These are phyloP conservation scores for Habropoda laboriosa DNA, from an alignment of 1,140 invertebrate species.

Conservation along the genomic window DNA sequence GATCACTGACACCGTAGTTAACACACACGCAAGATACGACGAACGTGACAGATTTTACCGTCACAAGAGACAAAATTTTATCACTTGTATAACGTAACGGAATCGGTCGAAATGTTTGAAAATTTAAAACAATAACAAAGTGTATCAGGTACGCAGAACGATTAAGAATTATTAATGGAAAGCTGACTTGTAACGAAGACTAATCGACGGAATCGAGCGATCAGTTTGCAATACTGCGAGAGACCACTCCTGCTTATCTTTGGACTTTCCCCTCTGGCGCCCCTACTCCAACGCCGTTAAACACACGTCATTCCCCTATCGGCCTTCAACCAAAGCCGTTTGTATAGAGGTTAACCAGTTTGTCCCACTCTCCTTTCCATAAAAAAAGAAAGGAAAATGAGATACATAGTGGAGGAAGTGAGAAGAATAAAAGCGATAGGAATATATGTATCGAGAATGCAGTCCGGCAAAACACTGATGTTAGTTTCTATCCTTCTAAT, in stretches of 20 bases:
- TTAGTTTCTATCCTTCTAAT: constrained; percentile 5
- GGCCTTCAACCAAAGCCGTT: constrained; percentile 55
- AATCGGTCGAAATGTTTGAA: neutral
- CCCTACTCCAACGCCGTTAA: constrained; percentile 58
- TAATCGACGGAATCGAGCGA: constrained; percentile 58
- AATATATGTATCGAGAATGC: constrained; percentile 36
- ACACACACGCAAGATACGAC: neutral
- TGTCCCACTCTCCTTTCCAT: constrained; percentile 79
- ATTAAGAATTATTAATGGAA: constrained; percentile 3
- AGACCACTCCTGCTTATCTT: constrained; percentile 78
- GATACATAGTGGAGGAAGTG: neutral
- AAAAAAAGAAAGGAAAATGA: constrained; percentile 62
- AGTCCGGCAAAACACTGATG: constrained; percentile 6
- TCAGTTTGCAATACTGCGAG: constrained; percentile 60
- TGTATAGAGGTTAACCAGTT: constrained; percentile 80
- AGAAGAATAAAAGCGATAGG: constrained; percentile 49
- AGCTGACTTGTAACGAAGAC: constrained; percentile 35
- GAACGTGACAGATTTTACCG: neutral
- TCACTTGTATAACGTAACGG: neutral
- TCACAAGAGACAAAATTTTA: neutral
- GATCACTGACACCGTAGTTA: constrained; percentile 27
- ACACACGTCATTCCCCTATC: constrained; percentile 58
- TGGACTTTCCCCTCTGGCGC: constrained; percentile 76
- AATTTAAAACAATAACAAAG: constrained; percentile 20
- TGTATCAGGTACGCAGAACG: neutral